Evolutionary conservation across 2,888 invertebrate genomes (phyloP).

Genomic region (Itoplectis maculator): DNA sequence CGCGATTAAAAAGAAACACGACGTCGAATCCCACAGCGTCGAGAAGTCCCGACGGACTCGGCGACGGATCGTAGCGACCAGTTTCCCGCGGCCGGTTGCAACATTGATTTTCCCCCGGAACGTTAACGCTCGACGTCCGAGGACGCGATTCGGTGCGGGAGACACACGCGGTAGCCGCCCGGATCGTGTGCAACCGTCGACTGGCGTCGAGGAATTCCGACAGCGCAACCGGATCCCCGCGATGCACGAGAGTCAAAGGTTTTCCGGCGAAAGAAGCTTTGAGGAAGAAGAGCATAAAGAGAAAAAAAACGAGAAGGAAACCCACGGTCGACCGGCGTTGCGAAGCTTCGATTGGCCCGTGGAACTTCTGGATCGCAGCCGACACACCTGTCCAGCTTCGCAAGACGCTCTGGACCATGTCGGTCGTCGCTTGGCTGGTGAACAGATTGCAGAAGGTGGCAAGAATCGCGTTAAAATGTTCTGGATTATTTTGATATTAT

Average conservation of each 20-base stretch:
- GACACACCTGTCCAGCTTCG: not conserved
- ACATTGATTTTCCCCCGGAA: conserved; percentile 1
- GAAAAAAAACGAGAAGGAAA: not conserved
- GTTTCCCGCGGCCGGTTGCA: not conserved
- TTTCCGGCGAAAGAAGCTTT: conserved; percentile 1
- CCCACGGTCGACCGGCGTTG: not conserved
- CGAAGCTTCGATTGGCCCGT: conserved; percentile 12
- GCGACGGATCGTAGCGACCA: not conserved
- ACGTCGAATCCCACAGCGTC: not conserved
- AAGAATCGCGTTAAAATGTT: too few relatives aligned
- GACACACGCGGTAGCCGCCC: not conserved
- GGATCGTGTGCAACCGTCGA: not conserved
- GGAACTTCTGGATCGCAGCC: conserved; percentile 9
- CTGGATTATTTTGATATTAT: too few relatives aligned
- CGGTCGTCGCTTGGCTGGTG: not conserved
- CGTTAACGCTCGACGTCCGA: too few relatives aligned
- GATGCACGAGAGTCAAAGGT: not conserved
- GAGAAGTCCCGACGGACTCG: not conserved
- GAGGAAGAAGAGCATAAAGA: conserved; percentile 4
- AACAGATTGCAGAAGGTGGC: too few relatives aligned
- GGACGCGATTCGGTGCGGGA: not conserved
- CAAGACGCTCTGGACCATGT: not conserved
- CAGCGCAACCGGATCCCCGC: not conserved
- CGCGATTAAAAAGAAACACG: not conserved
- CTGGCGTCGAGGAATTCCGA: conserved; percentile 1